These are phyloP conservation scores for Tonatia bakeri DNA, from an alignment of 2,113 vertebrate species.

Conservation along the genomic window DNA sequence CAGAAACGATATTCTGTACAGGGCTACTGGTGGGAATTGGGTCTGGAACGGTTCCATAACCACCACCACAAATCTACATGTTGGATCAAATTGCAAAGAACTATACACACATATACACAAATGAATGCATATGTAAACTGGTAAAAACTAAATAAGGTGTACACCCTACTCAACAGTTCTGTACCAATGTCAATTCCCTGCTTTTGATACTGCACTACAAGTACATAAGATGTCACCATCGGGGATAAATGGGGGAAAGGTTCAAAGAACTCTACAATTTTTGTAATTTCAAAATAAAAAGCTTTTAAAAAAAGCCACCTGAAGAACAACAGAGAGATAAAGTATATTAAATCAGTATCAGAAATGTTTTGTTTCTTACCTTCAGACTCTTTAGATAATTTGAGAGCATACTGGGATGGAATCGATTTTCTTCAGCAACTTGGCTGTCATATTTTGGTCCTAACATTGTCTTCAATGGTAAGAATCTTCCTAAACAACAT, in stretches of 20 bases:
- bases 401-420: constrained; percentile 96
- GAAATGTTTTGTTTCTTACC: constrained; percentile 80
- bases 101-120: background rate
- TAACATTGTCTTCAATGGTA: constrained; percentile 99
- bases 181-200: background rate
- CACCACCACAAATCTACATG: background rate
- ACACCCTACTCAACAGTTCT: background rate
- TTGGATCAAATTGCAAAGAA: background rate
- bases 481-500: constrained; percentile 89
- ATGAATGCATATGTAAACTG: background rate
- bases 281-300: constrained; percentile 20
- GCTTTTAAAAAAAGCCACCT: background rate
- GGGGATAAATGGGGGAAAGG: background rate
- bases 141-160: background rate
- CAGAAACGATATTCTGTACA: background rate
- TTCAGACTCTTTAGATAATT: constrained; percentile 97
- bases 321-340: background rate
- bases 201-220: background rate
- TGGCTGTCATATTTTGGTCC: constrained; percentile 95
- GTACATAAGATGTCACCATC: background rate
- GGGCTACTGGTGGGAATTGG: background rate
- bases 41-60: background rate
- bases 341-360: background rate
- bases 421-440: constrained; percentile 94
- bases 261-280: background rate